Evolutionary conservation across 2,888 invertebrate genomes (phyloP).

Genomic region (Volucella inanis): DNA sequence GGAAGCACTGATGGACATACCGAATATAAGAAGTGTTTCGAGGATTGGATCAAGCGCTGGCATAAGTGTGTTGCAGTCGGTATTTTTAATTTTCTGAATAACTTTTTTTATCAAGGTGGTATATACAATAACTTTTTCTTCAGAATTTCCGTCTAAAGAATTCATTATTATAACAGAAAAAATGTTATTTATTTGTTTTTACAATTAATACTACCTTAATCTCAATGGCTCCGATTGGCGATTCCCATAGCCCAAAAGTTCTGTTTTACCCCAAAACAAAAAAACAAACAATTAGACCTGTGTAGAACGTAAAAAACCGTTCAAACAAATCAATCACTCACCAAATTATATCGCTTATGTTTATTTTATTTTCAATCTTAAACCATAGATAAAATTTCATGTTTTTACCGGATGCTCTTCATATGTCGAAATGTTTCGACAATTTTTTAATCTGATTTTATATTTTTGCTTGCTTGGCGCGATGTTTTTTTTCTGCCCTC

Average conservation of each 20-base stretch:
- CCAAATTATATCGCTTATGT: conserved; percentile 47
- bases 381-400: conserved; percentile 55
- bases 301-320: conserved; percentile 2
- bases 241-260: conserved; percentile 25
- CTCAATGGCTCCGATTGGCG: neutral
- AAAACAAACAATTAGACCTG: conserved; percentile 25
- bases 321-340: conserved; percentile 62
- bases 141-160: no score
- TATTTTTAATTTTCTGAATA: no score
- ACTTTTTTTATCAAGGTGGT: no score
- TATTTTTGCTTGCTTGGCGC: conserved; percentile 13
- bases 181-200: no score
- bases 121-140: no score
- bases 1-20: no score
- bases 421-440: conserved; percentile 72
- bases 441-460: conserved; percentile 51
- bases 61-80: no score
- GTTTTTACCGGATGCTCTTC: conserved; percentile 31
- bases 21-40: no score
- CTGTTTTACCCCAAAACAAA: conserved; percentile 30
- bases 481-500: conserved; percentile 10
- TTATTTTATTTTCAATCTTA: conserved; percentile 64
- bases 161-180: no score
- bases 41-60: no score
- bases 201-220: no score